phyloP scores from a whole-genome alignment of 2,113 vertebrate species.

The Otus sunia region DNA sequence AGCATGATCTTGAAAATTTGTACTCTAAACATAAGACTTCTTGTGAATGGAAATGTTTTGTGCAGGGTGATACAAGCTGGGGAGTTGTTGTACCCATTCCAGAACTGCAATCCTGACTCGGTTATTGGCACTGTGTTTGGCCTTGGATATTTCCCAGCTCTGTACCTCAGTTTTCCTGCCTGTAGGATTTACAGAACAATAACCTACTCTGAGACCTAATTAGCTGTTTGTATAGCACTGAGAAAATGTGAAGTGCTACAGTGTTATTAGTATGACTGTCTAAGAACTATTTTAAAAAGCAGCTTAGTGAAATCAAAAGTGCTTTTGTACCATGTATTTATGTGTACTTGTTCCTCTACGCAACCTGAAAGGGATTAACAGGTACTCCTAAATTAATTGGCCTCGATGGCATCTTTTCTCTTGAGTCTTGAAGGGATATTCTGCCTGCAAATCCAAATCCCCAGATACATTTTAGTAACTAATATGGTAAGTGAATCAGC shows the following conservation, averaged over 20 bases:
- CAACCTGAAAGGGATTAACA: not conserved
- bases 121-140: not conserved
- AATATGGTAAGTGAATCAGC: not conserved
- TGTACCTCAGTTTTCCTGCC: not conserved
- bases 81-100: not conserved
- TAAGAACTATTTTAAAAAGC: not conserved
- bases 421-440: not conserved
- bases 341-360: not conserved
- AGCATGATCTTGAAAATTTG: not conserved
- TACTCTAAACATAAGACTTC: not conserved
- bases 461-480: not conserved
- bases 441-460: constrained; percentile 1
- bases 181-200: not conserved
- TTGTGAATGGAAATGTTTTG: not conserved
- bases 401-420: not conserved
- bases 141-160: not conserved
- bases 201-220: not conserved
- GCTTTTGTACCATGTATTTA: not conserved
- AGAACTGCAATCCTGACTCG: not conserved
- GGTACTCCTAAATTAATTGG: constrained; percentile 6
- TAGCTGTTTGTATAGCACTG: not conserved
- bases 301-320: not conserved
- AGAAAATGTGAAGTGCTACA: not conserved
- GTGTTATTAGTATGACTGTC: not conserved
- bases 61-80: not conserved